phyloP scores from a whole-genome alignment of 2,888 invertebrate species.

The Ganaspis brasiliensis region DNA sequence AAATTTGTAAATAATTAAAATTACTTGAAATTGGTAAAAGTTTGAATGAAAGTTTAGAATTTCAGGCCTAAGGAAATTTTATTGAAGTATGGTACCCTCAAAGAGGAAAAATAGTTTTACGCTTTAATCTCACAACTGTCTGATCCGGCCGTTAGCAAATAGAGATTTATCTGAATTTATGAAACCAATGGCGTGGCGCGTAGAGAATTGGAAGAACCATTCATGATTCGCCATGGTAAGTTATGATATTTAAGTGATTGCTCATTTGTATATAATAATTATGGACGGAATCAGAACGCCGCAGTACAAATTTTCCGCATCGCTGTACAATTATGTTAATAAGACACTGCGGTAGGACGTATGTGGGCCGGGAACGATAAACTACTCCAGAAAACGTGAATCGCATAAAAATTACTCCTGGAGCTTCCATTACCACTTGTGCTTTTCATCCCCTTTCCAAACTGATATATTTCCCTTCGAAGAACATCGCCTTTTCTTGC shows the following conservation, averaged over 20 bases:
- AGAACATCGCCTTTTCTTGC: background rate
- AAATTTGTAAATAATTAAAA: no score
- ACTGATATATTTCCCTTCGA: background rate
- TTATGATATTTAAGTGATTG: slow-evolving; percentile 21
- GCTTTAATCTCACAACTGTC: slow-evolving; percentile 73
- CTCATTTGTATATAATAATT: slow-evolving; percentile 40
- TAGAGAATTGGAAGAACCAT: slow-evolving; percentile 51
- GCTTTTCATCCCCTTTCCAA: slow-evolving; percentile 11
- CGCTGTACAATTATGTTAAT: slow-evolving; percentile 58
- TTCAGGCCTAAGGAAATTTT: background rate
- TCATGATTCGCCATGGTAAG: slow-evolving; percentile 5
- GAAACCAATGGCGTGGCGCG: slow-evolving; percentile 63
- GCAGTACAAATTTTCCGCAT: slow-evolving; percentile 56
- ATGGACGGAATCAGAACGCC: slow-evolving; percentile 53
- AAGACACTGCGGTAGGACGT: slow-evolving; percentile 57
- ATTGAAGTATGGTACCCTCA: slow-evolving; percentile 36
- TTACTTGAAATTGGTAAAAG: no score
- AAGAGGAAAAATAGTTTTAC: slow-evolving; percentile 7
- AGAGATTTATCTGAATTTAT: slow-evolving; percentile 71
- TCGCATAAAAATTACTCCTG: slow-evolving; percentile 29
- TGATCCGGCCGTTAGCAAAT: slow-evolving; percentile 78
- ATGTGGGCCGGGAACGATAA: slow-evolving; percentile 49
- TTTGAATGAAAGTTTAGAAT: no score
- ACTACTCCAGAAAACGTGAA: slow-evolving; percentile 41
- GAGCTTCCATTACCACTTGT: slow-evolving; percentile 37